Evolutionary conservation across 2,888 invertebrate genomes (phyloP).

Genomic region (Lepidocyrtoides sp.): DNA sequence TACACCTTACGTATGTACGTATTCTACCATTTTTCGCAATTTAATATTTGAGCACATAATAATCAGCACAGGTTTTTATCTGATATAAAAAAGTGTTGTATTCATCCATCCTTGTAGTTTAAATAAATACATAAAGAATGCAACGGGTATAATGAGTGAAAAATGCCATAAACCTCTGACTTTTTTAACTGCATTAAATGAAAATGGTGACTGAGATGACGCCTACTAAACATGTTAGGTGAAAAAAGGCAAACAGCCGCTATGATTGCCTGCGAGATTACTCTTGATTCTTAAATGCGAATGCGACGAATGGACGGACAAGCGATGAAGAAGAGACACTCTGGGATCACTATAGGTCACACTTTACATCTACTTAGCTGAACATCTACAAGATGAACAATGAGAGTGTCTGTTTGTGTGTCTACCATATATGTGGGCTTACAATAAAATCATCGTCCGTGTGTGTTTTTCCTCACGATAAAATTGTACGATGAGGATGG

Average conservation of each 20-base stretch:
- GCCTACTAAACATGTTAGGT: constrained; percentile 62
- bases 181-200: constrained; percentile 67
- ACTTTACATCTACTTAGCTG: constrained; percentile 43
- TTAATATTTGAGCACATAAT: background rate
- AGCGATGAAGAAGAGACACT: constrained; percentile 40
- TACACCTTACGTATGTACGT: background rate
- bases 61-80: background rate
- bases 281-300: background rate
- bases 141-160: constrained; percentile 67
- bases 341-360: constrained; percentile 66
- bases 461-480: constrained; percentile 14
- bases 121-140: constrained; percentile 11
- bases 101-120: constrained; percentile 1
- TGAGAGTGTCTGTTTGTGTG: constrained; percentile 13
- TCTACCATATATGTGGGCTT: constrained; percentile 1
- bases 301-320: constrained; percentile 3
- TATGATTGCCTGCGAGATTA: constrained; percentile 45
- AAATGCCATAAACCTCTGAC: constrained; percentile 71
- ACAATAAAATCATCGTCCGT: background rate
- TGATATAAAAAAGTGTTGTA: background rate
- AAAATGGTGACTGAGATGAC: constrained; percentile 71
- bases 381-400: constrained; percentile 35
- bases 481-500: background rate
- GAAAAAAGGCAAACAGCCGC: constrained; percentile 69
- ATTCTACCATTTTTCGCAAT: background rate